phyloP scores from a whole-genome alignment of 2,797 vertebrate species.

The Anableps anableps region DNA sequence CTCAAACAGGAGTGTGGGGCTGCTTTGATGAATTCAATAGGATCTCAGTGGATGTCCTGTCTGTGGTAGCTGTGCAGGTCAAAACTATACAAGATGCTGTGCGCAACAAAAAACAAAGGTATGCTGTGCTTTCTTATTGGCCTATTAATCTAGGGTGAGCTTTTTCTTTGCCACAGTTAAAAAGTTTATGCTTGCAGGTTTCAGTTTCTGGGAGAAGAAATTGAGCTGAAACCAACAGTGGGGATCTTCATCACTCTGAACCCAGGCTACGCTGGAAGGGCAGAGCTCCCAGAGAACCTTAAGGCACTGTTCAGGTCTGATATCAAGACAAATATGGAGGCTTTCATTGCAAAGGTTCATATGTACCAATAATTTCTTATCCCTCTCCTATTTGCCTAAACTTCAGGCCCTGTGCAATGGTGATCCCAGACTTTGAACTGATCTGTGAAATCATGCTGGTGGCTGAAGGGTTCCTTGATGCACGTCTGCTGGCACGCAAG shows the following conservation, averaged over 20 bases:
- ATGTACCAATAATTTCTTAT: neutral
- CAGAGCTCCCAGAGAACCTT: conserved; percentile 84
- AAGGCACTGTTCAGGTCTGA: conserved; percentile 83
- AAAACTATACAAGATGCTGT: conserved; percentile 83
- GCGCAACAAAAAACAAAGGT: conserved; percentile 85
- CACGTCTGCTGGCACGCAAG: conserved; percentile 82
- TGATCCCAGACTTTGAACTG: conserved; percentile 86
- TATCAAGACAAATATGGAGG: neutral
- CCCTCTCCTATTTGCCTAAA: neutral
- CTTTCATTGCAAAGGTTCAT: neutral
- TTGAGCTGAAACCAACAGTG: conserved; percentile 81
- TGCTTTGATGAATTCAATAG: conserved; percentile 85
- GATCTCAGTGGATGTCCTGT: conserved; percentile 83
- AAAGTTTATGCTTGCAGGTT: conserved; percentile 71
- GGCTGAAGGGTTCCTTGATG: conserved; percentile 84
- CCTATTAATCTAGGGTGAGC: neutral
- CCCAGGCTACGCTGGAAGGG: conserved; percentile 85
- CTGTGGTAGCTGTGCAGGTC: conserved; percentile 82
- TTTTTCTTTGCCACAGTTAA: neutral
- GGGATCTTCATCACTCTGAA: conserved; percentile 87
- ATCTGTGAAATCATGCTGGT: conserved; percentile 87
- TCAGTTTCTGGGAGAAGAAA: conserved; percentile 82
- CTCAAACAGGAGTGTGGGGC: conserved; percentile 81
- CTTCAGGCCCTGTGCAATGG: conserved; percentile 76
- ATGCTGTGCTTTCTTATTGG: neutral